Conservation (phyloP, 2,888 invertebrate genomes). For the Oxyteleia sp. region DNA sequence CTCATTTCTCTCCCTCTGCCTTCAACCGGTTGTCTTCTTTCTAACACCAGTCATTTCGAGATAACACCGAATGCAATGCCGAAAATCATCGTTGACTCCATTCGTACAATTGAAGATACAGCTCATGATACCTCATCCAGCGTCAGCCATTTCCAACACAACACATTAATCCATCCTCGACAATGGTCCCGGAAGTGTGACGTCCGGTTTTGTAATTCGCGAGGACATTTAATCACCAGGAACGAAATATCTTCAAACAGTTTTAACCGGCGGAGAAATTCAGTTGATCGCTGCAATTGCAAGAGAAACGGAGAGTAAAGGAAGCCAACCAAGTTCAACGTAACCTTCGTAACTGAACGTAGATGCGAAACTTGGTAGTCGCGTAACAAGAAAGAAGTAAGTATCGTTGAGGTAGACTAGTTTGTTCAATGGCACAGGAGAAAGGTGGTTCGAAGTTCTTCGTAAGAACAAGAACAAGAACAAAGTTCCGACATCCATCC, state of each 20-base stretch:
- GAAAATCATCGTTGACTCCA: not conserved
- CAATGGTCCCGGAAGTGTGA: constrained; percentile 4
- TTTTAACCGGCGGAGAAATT: constrained; percentile 40
- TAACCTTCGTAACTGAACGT: constrained; percentile 84
- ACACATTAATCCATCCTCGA: not conserved
- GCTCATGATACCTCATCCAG: not conserved
- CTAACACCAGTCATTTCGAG: constrained; percentile 48
- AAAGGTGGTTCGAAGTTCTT: constrained; percentile 85
- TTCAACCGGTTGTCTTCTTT: constrained; percentile 47
- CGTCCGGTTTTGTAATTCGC: constrained; percentile 1
- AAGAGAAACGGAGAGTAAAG: constrained; percentile 76
- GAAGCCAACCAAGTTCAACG: constrained; percentile 83
- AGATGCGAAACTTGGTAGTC: constrained; percentile 85
- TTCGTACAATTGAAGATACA: not conserved
- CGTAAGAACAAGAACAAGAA: constrained; percentile 87
- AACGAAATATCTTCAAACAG: constrained; percentile 28
- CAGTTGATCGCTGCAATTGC: constrained; percentile 67
- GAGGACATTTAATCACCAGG: constrained; percentile 8
- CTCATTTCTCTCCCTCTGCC: constrained; percentile 68
- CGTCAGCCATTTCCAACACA: not conserved
- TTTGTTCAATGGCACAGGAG: constrained; percentile 86
- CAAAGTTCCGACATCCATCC: constrained; percentile 85
- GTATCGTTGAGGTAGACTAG: constrained; percentile 85
- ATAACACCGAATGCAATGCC: too few species aligned
- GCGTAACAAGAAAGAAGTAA: constrained; percentile 87